phyloP scores from a whole-genome alignment of 2,113 vertebrate genomes.

The Megaptera novaeangliae region DNA sequence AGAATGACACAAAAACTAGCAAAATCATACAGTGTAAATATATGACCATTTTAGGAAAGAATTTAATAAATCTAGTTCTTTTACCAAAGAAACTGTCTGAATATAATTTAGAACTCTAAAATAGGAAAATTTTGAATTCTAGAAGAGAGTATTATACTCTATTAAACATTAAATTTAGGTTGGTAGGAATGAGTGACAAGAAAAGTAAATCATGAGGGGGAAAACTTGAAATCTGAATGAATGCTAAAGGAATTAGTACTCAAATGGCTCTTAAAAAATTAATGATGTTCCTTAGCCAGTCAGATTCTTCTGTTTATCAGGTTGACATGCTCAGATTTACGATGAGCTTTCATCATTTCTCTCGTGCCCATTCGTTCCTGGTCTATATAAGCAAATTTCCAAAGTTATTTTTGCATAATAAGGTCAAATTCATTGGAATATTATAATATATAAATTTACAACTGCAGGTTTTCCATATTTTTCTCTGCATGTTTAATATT shows the following conservation, averaged over 20 bases:
- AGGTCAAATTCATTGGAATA: neutral
- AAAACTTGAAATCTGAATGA: neutral
- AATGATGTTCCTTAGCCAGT: neutral
- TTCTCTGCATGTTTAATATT: neutral
- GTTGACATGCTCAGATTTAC: neutral
- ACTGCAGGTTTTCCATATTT: neutral
- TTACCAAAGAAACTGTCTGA: neutral
- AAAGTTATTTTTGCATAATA: neutral
- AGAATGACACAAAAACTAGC: neutral
- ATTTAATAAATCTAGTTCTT: neutral
- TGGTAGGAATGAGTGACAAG: neutral
- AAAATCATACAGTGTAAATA: neutral
- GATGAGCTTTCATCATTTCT: neutral
- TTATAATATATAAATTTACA: neutral
- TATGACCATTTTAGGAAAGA: neutral
- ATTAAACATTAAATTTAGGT: neutral
- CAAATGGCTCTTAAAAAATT: neutral
- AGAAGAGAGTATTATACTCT: neutral
- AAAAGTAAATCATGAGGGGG: neutral
- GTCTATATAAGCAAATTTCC: neutral
- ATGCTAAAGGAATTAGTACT: neutral
- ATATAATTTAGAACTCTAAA: neutral
- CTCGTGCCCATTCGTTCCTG: neutral
- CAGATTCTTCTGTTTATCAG: neutral
- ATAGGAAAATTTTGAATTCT: neutral